A percentile compares a stretch with the other conserved stretches of the same genome.
These are phyloP conservation scores for Trematocara stigmaticum DNA, from an alignment of 2,113 vertebrate species.

Conservation along the genomic window DNA sequence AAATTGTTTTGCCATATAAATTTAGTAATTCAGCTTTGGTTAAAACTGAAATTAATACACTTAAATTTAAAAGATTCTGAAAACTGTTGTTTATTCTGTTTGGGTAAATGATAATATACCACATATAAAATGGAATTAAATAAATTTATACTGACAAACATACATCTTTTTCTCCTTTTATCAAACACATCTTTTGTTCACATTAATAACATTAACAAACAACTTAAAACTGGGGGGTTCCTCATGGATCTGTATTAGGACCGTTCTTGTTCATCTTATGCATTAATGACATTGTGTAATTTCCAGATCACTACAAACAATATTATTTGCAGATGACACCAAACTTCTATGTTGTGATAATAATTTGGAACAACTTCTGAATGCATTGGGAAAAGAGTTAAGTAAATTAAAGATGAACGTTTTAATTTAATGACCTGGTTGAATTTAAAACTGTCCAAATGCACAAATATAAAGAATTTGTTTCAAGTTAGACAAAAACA, in stretches of 20 bases:
- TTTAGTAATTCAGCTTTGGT: not conserved
- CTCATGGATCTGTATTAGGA: not conserved
- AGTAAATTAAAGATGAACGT: not conserved
- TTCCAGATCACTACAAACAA: not conserved
- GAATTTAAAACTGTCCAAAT: not conserved
- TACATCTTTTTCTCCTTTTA: not conserved
- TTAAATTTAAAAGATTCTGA: not conserved
- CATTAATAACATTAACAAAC: not conserved
- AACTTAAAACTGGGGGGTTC: not conserved
- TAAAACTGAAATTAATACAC: not conserved
- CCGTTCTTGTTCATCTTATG: not conserved
- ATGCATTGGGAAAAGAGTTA: not conserved
- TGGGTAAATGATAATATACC: not conserved
- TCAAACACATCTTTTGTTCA: not conserved
- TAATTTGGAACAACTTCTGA: not conserved
- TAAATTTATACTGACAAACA: not conserved
- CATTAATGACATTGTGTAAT: not conserved
- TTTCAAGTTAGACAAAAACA: not conserved
- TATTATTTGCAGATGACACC: not conserved
- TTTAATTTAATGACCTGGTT: not conserved
- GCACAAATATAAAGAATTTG: not conserved
- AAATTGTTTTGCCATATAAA: not conserved
- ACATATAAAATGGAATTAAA: not conserved
- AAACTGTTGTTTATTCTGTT: not conserved
- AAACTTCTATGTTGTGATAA: not conserved